A percentile compares a stretch with the other conserved stretches of the same genome.
Conservation (phyloP, 2,797 vertebrate genomes). For the Passerculus sandwichensis region DNA sequence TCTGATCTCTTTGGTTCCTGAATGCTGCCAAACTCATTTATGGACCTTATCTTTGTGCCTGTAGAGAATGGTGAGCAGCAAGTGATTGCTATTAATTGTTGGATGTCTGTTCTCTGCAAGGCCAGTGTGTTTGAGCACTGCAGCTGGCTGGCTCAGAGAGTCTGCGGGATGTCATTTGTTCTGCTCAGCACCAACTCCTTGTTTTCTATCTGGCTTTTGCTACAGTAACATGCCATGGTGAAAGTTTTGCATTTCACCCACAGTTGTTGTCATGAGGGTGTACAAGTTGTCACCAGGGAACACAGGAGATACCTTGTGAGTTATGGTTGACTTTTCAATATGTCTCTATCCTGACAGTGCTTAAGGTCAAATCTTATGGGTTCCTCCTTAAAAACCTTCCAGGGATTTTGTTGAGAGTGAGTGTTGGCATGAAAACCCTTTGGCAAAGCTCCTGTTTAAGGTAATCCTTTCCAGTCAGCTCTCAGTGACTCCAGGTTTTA, state of each 20-base stretch:
- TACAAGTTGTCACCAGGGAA: not conserved
- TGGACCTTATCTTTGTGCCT: not conserved
- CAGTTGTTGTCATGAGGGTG: fast-evolving
- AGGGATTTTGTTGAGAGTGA: not conserved
- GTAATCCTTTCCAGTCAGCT: not conserved
- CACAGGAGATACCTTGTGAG: not conserved
- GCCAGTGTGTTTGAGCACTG: not conserved
- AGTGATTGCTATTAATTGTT: not conserved
- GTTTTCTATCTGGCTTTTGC: not conserved
- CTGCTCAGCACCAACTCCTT: not conserved
- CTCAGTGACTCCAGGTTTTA: not conserved
- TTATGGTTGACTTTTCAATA: not conserved
- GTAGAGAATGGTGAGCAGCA: not conserved
- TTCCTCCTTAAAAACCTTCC: not conserved
- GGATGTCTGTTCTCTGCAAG: not conserved
- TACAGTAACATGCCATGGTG: not conserved
- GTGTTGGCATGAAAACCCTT: not conserved
- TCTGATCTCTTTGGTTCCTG: not conserved
- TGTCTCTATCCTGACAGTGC: not conserved
- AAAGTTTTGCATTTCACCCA: not conserved
- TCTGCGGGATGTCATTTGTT: not conserved
- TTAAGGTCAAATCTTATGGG: not conserved
- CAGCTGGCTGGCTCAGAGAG: not conserved
- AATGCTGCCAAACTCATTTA: not conserved
- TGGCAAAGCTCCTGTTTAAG: not conserved